Base-by-base conservation (phyloP, 1,140 invertebrate genomes). In the Leptinotarsa texana region DNA sequence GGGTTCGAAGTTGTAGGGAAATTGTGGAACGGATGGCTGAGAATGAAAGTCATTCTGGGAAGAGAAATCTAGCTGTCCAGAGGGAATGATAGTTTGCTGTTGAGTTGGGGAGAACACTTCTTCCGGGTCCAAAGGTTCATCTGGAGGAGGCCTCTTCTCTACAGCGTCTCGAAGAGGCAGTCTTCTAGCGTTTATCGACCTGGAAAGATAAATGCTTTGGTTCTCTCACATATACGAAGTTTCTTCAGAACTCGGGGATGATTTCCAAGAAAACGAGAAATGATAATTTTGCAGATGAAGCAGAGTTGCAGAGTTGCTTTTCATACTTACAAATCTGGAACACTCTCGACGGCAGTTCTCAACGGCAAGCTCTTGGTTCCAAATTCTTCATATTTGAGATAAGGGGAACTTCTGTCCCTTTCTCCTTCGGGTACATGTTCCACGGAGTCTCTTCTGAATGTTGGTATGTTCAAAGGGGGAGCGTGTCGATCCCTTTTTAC, bases 91-190 rank as follows among this genome's bases (percentile, higher is more conserved):
- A 4, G 24, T 72, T n/a, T 69, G 69, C 42, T 70, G 68, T 13
- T 13, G 47, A 18, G 21, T 62, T 18, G 13, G 67, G 27, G 42
- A 74, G 22, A 48, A 47, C 73, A 88, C 77, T 66, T 75, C 42
- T 65, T 66, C 63, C 1, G 66, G 84, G 74, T 91, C 89, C 74
- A 88, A 86, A 47, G 87, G 87, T 17, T 84, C 82, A 78, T 91
- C 88, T 13, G 89, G 89, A 3, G 86, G 81, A 21, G 88, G 88
- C 65, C 91, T 86, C 79, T 88, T 89, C 84, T 93, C 92, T 0
- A 93, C 91, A 0, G 92, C 90, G 82, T 92, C 91, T 80, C 92
- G 85, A 27, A 93, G 77, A 4, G 88, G 87, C 68, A 88, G 71
- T 77, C 85, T 79, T 79, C 78, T 78, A 17, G 80, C 77, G 51